Evolutionary conservation across 2,797 vertebrate species (phyloP).

Genomic region (Aselliscus stoliczkanus): DNA sequence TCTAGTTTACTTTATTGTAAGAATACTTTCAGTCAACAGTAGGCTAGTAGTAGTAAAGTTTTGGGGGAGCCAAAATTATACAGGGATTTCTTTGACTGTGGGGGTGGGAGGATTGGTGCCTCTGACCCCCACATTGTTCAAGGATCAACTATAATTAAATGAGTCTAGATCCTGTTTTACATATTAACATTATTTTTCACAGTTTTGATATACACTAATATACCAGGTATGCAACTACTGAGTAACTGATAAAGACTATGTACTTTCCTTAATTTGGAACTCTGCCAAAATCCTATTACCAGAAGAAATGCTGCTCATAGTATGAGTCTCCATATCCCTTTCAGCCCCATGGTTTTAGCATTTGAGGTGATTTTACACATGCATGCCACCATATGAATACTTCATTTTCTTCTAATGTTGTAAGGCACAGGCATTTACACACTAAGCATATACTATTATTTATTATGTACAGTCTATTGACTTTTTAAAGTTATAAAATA

Average conservation of each 20-base stretch:
- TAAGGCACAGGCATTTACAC: background rate
- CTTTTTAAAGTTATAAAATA: background rate
- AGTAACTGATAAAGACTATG: background rate
- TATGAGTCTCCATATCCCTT: background rate
- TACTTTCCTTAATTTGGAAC: background rate
- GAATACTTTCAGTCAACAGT: too few relatives aligned
- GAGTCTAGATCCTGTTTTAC: background rate
- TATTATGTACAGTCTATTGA: background rate
- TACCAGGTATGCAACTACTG: background rate
- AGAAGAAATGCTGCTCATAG: background rate
- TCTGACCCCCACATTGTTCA: background rate
- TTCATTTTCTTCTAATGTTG: background rate
- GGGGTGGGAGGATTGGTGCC: background rate
- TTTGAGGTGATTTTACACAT: background rate
- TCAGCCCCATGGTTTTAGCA: background rate
- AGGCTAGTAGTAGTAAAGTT: too few relatives aligned
- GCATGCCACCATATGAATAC: background rate
- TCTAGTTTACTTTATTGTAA: too few relatives aligned
- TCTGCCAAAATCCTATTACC: background rate
- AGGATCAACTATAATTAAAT: background rate
- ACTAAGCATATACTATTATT: background rate
- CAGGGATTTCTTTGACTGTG: background rate
- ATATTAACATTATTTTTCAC: background rate
- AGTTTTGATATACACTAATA: background rate
- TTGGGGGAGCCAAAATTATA: background rate